Conservation (phyloP, 2,888 invertebrate species). For the Tipula lateralis region DNA sequence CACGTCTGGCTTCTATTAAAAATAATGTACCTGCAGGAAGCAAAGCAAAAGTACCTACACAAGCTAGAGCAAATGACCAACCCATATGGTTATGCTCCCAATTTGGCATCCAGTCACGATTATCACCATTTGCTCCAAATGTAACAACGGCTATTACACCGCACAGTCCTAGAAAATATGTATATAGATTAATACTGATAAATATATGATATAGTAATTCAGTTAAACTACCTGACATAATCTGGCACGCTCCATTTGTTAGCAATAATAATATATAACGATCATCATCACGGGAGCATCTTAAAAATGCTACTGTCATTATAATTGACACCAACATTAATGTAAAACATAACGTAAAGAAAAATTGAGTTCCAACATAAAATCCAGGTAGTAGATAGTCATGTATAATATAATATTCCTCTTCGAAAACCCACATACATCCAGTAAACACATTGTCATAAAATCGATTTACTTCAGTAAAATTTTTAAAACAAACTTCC, state of each 20-base stretch:
- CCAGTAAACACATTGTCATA: slow-evolving; percentile 80
- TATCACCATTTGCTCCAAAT: slow-evolving; percentile 87
- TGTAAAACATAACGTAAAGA: slow-evolving; percentile 84
- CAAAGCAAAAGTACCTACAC: slow-evolving; percentile 69
- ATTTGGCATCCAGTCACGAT: slow-evolving; percentile 92
- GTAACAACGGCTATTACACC: slow-evolving; percentile 79
- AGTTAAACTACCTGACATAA: slow-evolving; percentile 57
- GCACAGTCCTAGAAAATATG: slow-evolving; percentile 59
- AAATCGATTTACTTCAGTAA: slow-evolving; percentile 77
- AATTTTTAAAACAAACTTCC: slow-evolving; percentile 89
- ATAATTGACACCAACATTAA: slow-evolving; percentile 70
- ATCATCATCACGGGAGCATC: slow-evolving; percentile 70
- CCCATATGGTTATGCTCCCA: slow-evolving; percentile 93
- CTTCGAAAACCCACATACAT: slow-evolving; percentile 97
- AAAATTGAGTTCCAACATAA: slow-evolving; percentile 89
- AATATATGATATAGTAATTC: too few species aligned
- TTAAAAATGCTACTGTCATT: slow-evolving; percentile 66
- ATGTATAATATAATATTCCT: slow-evolving; percentile 92
- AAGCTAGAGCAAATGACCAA: slow-evolving; percentile 88
- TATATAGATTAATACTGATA: too few species aligned
- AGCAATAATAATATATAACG: slow-evolving; percentile 69
- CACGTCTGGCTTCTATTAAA: slow-evolving; percentile 75
- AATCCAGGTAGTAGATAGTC: slow-evolving; percentile 85
- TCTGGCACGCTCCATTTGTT: slow-evolving; percentile 67
- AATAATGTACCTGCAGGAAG: slow-evolving; percentile 75